phyloP scores from a whole-genome alignment of 2,888 invertebrate genomes.

The Liodrosophila aerea region DNA sequence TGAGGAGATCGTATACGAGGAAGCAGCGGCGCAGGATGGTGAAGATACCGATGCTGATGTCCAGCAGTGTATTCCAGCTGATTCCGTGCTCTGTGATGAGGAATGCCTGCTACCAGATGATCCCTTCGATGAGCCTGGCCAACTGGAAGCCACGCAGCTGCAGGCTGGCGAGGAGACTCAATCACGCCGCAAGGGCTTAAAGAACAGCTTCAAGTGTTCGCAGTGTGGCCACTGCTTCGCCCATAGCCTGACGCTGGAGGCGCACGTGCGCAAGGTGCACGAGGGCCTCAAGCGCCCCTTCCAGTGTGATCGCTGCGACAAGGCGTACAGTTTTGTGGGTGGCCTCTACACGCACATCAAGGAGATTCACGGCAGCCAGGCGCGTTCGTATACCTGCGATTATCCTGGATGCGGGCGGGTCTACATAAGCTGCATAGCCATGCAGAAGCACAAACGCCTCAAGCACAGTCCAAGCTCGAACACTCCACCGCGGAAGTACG shows the following conservation, averaged over 20 bases:
- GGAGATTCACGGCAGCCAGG: constrained; percentile 69
- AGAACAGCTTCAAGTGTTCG: constrained; percentile 67
- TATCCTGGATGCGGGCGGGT: constrained; percentile 74
- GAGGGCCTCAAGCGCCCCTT: constrained; percentile 77
- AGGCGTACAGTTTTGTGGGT: constrained; percentile 77
- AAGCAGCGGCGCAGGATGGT: background rate
- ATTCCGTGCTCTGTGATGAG: too few species aligned
- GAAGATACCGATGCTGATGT: constrained; percentile 9
- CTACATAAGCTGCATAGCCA: constrained; percentile 78
- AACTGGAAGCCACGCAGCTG: too few species aligned
- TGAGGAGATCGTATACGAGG: constrained; percentile 34
- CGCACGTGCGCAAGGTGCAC: constrained; percentile 77
- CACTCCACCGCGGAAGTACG: constrained; percentile 59
- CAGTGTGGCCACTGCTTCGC: constrained; percentile 75
- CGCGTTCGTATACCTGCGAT: constrained; percentile 72
- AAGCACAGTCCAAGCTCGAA: constrained; percentile 62
- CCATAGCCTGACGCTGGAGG: constrained; percentile 71
- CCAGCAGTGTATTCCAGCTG: too few species aligned
- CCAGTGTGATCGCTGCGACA: constrained; percentile 78
- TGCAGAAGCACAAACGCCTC: constrained; percentile 79
- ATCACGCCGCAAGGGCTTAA: constrained; percentile 43
- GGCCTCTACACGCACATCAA: constrained; percentile 79
- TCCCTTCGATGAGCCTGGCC: too few species aligned
- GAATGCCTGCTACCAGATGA: too few species aligned
- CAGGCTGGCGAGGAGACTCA: background rate